Evolutionary conservation across 2,797 vertebrate genomes (phyloP), one percentile per base, ranked within the genome.

Genomic region (Diglossa cyanea): DNA sequence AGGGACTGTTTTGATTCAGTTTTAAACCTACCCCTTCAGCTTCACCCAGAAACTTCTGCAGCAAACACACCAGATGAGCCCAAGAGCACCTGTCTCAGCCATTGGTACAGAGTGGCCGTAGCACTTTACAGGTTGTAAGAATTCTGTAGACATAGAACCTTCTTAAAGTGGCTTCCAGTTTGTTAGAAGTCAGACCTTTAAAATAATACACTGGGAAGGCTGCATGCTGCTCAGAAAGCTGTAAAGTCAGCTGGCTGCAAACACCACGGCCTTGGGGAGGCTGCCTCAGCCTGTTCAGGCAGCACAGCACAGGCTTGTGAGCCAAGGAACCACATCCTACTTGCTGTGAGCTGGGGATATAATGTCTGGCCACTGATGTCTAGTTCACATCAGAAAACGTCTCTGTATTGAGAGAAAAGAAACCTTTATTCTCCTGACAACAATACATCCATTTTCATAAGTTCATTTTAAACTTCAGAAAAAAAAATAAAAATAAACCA

Each of bases 371-470:
- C 66, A 65, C 94, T 76, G 75, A 91, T 3, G 5, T 60, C 76
- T 37, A 37, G 17, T 39, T 83, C 79, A 63, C 61, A 78, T 73
- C 65, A 83, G 87, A 93, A 96, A 95, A 88, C 9, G 6, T 24
- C 79, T 63, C 51, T 54, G 44, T 47, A 44, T 61, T 51, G 66
- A 71, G 67, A 86, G 72, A 62, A 84, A 86, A 70, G 58, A 90
- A 92, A 77, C 31, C 30, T 75, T 91, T 86, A 78, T 42, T 94
- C 85, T 87, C 95, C 37, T 61, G 86, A 75, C 74, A 95, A 78
- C 35, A 84, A 44, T 10, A 91, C 76, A 97, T 95, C 82, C 87
- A 94, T 96, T 97, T 95, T 96, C 89, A 94, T 95, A 88, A 95
- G 76, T 48, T 89, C 73, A 54, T 67, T 85, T 91, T 35, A 60